Evolutionary conservation across 2,113 vertebrate species (phyloP), one percentile per base, ranked within the genome.

Genomic region (Stegastes partitus): DNA sequence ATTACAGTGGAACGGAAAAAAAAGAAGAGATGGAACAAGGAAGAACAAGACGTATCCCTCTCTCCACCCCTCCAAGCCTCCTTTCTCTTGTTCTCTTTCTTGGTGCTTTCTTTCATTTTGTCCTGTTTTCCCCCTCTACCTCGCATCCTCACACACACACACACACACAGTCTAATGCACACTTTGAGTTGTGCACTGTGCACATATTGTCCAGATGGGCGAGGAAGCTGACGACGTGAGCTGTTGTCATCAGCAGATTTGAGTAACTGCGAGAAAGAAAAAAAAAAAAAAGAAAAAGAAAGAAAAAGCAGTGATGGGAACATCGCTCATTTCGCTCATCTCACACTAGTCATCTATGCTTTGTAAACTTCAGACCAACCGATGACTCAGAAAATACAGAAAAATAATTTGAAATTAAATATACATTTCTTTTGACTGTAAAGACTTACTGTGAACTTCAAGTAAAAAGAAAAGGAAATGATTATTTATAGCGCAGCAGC

Each of bases 171-270:
- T 28, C 50, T 47, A 54, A 84, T 53, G 21, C 62, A 68, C 65
- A 47, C 31, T 53, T 83, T 26, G 54, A 70, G 75, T 42, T 50
- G 68, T 64, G 65, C 51, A 3, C 58, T 44, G 15, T 42, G 74
- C 72, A 70, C 65, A 83, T 37, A 77, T 65, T 79, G 82, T 87
- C 87, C 89, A 92, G 87, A 89, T 91, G 91, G 89, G 62, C n/a
- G 58, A 68, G 63, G 70, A 58, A 84, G 70, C 75, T 53, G 75
- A 69, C 70, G 72, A 87, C 51, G 26, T 90, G 84, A 83, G 82
- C 66, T 66, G 63, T 76, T 87, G 79, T 82, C 89, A 88, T 90
- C 82, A 81, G 84, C 84, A 79, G 64, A 87, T 89, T 84, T 87
- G 63, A 82, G 65, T 47, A 59, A 71, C 26, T 59, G 63, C n/a